Evolutionary conservation across 2,113 vertebrate genomes (phyloP), one percentile per base, ranked within the genome.

Genomic region (Todiramphus chloris): DNA sequence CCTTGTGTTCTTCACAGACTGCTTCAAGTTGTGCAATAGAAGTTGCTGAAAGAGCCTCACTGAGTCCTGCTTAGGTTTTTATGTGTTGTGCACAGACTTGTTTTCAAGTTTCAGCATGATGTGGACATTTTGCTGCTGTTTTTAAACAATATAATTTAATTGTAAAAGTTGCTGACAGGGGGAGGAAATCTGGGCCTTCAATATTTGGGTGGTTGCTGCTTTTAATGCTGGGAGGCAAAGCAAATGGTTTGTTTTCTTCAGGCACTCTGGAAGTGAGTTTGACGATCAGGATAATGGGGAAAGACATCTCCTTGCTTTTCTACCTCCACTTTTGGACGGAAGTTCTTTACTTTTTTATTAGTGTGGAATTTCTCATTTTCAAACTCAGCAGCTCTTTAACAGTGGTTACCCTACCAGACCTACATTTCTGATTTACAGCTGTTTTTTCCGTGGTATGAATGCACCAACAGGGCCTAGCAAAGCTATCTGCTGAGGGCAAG

Each of bases 401-500:
- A 62, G 89, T 75, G 23, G 20, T 89, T 96, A 46, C 2, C 5
- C 74, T 50, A 9, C 0, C 12, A 89, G 83, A 92, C 50, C 69
- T 60, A 37, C 30, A 63, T 89, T 92, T 93, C 74, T 91, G 69
- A 89, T 89, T 92, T 94, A 84, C 28, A 75, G 66, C 33, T 90
- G 51, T 0, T 92, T 90, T 64, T 87, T 46, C 72, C 33, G 35
- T 84, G 68, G 31, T 35, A 27, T 70, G 87, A 87, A 53, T 89
- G 58, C 20, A 72, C 84, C 39, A 69, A 25, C 23, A 58, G 44
- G 44, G n/a, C 85, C 60, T 89, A 89, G 31, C 80, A 91, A 87
- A 96, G 58, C 89, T 89, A 44, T 60, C 56, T 78, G 70, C 39
- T 53, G 53, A 86, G 88, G 73, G 25, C 3, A 1, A 95, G 90